Evolutionary conservation across 2,113 vertebrate species (phyloP).

Genomic region (Arizona elegans): DNA sequence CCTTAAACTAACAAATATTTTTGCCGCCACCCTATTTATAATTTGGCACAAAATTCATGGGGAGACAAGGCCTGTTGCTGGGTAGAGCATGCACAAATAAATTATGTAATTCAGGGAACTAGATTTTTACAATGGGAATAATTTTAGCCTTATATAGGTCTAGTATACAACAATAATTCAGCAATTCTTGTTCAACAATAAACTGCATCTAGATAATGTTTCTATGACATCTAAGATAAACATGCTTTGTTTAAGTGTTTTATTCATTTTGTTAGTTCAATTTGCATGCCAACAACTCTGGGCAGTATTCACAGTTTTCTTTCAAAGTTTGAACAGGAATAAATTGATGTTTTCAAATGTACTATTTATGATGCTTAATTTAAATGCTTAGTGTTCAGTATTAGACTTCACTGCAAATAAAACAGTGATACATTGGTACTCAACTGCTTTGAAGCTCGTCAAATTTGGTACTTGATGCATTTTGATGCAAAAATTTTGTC

Average conservation of each 20-base stretch:
- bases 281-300: background rate
- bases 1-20: background rate
- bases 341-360: background rate
- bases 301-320: background rate
- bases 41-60: background rate
- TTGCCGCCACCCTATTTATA: background rate
- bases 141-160: background rate
- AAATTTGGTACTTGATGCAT: too few relatives aligned
- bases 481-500: too few relatives aligned
- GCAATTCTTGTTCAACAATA: background rate
- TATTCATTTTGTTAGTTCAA: background rate
- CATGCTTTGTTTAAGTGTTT: background rate
- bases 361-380: background rate
- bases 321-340: background rate
- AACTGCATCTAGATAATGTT: background rate
- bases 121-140: background rate
- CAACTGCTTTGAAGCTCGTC: too few relatives aligned
- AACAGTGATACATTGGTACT: background rate
- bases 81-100: too few relatives aligned
- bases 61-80: background rate
- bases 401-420: background rate
- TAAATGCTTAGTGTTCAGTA: background rate
- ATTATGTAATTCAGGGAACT: background rate
- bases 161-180: background rate
- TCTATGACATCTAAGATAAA: background rate